Percentiles rank a stretch among this genome's conserved stretches.
Conservation (phyloP, 2,113 vertebrate species). For the Dipodomys ordii region DNA sequence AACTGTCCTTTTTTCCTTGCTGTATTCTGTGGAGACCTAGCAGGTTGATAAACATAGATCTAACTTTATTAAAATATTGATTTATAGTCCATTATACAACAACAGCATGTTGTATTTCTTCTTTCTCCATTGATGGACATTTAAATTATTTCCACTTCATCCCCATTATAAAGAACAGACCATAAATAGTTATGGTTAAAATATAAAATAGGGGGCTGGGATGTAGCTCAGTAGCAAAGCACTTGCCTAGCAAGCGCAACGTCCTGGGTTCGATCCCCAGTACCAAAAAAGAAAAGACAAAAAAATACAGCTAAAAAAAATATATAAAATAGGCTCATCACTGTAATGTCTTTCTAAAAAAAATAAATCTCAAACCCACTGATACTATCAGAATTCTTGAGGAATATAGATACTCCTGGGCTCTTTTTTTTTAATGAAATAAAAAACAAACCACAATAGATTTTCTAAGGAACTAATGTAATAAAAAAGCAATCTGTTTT, state of each 20-base stretch:
- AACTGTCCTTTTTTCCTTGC: background rate
- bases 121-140: background rate
- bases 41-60: background rate
- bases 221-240: too few species aligned
- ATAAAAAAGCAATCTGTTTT: conserved; percentile 65
- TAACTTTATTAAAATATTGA: background rate
- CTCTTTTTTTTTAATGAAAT: conserved; percentile 72
- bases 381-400: conserved; percentile 50
- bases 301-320: too few species aligned
- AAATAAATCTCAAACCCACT: background rate
- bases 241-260: too few species aligned
- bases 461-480: conserved; percentile 62
- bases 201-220: conserved; percentile 46
- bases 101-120: conserved; percentile 20
- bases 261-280: too few species aligned
- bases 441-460: conserved; percentile 65
- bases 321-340: conserved; percentile 23
- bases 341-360: conserved; percentile 1
- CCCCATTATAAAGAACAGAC: background rate
- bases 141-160: conserved; percentile 52
- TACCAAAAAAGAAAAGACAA: too few species aligned
- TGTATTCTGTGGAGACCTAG: background rate
- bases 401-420: conserved; percentile 7
- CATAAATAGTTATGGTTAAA: conserved; percentile 18
- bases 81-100: background rate